Evolutionary conservation across 2,797 vertebrate species (phyloP).

Genomic region (Enoplosus armatus): DNA sequence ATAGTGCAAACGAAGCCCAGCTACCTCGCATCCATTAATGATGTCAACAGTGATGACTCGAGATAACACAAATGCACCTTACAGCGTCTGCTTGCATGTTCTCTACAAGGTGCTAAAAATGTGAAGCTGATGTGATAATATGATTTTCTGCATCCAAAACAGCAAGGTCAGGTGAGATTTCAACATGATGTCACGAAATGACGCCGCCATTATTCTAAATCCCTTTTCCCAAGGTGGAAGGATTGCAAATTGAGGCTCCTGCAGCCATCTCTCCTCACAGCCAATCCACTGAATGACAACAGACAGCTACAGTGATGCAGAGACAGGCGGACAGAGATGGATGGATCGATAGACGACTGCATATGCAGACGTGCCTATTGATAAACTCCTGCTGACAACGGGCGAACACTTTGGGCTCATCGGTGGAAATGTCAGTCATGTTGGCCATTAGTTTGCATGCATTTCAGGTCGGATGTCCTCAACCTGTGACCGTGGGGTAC

Average conservation of each 20-base stretch:
- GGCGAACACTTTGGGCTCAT: conserved; percentile 85
- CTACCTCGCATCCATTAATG: conserved; percentile 59
- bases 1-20: conserved; percentile 63
- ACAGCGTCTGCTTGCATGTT: not conserved
- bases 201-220: conserved; percentile 53
- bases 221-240: conserved; percentile 55
- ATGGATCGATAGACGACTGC: conserved; percentile 84
- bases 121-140: no score
- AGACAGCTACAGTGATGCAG: conserved; percentile 79
- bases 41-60: conserved; percentile 54
- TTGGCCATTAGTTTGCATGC: conserved; percentile 84
- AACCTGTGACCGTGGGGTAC: conserved; percentile 80
- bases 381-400: conserved; percentile 87
- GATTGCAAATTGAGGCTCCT: conserved; percentile 71
- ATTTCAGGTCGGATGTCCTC: conserved; percentile 86
- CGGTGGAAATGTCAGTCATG: conserved; percentile 84
- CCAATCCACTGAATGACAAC: conserved; percentile 74
- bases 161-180: conserved; percentile 54
- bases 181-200: conserved; percentile 46
- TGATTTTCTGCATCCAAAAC: conserved; percentile 23
- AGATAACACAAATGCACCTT: conserved; percentile 28
- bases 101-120: conserved; percentile 29
- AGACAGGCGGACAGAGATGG: conserved; percentile 80
- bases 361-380: conserved; percentile 85
- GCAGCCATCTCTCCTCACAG: conserved; percentile 72